Evolutionary conservation across 2,113 vertebrate species (phyloP).

Genomic region (Catharus fuscescens): DNA sequence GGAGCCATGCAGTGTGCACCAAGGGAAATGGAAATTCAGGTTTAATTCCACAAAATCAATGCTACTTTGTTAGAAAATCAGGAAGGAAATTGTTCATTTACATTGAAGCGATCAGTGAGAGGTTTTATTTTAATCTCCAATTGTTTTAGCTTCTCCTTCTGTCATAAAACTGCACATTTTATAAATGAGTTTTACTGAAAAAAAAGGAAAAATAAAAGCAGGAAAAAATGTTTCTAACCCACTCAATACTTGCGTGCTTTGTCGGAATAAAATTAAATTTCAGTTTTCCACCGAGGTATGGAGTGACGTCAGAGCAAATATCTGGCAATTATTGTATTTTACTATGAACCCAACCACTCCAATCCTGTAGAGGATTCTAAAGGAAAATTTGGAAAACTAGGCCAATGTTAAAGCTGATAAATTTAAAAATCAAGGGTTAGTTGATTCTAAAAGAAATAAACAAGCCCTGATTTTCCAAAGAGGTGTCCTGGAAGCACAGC

Average conservation of each 20-base stretch:
- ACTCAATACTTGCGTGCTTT: background rate
- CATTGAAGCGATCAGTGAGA: background rate
- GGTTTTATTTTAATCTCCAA: background rate
- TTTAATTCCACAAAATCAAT: background rate
- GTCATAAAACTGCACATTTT: background rate
- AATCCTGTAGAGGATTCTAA: background rate
- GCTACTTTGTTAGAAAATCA: background rate
- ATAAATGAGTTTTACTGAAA: background rate
- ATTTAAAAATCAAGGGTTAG: background rate
- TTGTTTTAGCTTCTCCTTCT: background rate
- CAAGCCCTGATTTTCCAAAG: background rate
- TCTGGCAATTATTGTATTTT: background rate
- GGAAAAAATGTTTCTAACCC: background rate
- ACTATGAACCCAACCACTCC: background rate
- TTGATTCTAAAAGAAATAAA: background rate
- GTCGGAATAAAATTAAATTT: background rate
- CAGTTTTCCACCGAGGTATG: background rate
- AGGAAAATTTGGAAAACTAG: background rate
- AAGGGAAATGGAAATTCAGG: background rate
- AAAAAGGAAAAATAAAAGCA: background rate
- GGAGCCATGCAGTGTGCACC: background rate
- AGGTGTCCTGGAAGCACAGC: background rate
- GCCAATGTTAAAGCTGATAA: background rate
- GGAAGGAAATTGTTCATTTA: background rate
- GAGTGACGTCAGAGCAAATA: background rate